Evolutionary conservation across 2,113 vertebrate genomes (phyloP).

Genomic region (Alaudala cheleensis): DNA sequence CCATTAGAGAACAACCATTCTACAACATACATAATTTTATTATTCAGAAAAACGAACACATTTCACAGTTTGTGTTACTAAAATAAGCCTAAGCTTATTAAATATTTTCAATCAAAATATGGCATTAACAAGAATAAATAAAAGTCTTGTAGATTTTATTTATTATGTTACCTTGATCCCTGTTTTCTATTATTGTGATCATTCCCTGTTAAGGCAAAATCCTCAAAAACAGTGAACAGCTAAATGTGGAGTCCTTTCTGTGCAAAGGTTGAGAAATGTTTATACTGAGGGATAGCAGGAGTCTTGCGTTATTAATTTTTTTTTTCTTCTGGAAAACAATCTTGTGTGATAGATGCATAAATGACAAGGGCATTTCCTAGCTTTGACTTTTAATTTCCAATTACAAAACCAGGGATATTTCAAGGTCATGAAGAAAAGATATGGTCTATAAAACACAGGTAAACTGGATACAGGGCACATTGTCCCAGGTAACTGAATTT

Average conservation of each 20-base stretch:
- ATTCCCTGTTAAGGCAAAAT: background rate
- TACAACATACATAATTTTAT: background rate
- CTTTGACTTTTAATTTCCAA: background rate
- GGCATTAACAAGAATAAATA: background rate
- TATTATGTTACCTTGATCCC: background rate
- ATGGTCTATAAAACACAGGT: background rate
- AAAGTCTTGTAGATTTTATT: background rate
- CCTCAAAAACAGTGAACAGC: background rate
- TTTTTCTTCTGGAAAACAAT: background rate
- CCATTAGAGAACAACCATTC: background rate
- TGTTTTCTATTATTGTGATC: background rate
- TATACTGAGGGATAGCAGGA: background rate
- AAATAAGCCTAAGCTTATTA: background rate
- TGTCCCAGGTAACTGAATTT: fast-evolving
- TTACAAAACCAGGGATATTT: background rate
- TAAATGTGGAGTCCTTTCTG: background rate
- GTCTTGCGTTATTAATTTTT: background rate
- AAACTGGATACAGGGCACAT: background rate
- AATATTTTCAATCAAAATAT: background rate
- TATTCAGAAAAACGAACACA: background rate
- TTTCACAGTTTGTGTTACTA: background rate
- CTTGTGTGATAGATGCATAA: background rate
- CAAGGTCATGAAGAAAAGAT: background rate
- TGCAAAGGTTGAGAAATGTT: background rate
- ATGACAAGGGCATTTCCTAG: background rate